These are phyloP conservation scores for Pterophyllum scalare DNA, from an alignment of 2,113 vertebrate species.

Conservation along the genomic window DNA sequence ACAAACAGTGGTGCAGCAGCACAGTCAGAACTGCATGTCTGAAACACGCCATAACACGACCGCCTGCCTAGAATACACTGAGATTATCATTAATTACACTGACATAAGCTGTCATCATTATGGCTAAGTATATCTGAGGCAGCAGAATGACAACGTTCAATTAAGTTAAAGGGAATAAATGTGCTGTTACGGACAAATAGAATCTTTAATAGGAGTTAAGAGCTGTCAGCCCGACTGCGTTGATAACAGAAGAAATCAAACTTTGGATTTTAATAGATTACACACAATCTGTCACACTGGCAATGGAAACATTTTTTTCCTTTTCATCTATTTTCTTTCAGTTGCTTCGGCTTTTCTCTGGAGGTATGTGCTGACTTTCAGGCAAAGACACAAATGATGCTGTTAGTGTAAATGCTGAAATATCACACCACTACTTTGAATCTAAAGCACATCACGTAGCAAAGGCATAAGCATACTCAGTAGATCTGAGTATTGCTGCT, in stretches of 20 bases:
- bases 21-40: conserved; percentile 53
- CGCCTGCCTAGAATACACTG: conserved; percentile 26
- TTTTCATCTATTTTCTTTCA: background rate
- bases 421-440: conserved; percentile 15
- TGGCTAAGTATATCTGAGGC: conserved; percentile 34
- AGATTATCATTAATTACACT: conserved; percentile 60
- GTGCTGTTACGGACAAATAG: conserved; percentile 6
- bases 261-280: conserved; percentile 11
- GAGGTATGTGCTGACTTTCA: background rate
- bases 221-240: background rate
- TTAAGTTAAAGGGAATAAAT: conserved; percentile 13
- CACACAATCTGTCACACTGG: background rate
- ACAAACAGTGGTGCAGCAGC: conserved; percentile 7
- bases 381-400: conserved; percentile 2
- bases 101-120: conserved; percentile 22
- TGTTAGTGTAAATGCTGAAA: background rate
- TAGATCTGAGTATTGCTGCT: background rate
- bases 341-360: conserved; percentile 10
- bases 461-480: background rate
- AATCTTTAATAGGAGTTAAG: conserved; percentile 8
- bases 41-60: conserved; percentile 29
- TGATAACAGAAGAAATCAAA: conserved; percentile 15
- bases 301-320: background rate
- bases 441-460: conserved; percentile 6
- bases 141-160: conserved; percentile 46